Conservation (phyloP, 35 echinoderm and acorn worm species). For the Lytechinus variegatus region DNA sequence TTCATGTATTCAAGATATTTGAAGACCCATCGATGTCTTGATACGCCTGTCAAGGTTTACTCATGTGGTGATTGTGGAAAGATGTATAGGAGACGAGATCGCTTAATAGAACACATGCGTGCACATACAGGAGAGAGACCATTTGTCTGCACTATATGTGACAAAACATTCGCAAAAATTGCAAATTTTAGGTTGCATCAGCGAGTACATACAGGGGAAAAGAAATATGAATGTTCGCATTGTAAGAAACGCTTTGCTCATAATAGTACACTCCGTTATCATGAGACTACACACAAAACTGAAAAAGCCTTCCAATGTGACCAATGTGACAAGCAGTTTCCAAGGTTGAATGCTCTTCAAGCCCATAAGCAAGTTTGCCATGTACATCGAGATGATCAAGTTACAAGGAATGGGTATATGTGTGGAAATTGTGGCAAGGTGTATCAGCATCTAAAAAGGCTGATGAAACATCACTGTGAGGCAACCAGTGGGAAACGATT, state of each 20-base stretch:
- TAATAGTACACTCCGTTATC: constrained; percentile 43
- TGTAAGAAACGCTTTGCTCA: constrained; percentile 46
- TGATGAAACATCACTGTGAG: constrained; percentile 25
- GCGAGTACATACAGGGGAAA: constrained; percentile 35
- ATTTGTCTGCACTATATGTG: not conserved
- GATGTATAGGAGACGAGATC: constrained; percentile 5
- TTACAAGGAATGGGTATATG: not conserved
- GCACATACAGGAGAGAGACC: constrained; percentile 34
- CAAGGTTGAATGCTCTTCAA: not conserved
- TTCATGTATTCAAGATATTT: constrained; percentile 40
- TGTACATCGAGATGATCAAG: not conserved
- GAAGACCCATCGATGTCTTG: constrained; percentile 20
- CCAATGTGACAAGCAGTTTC: constrained; percentile 33
- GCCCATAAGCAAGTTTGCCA: constrained; percentile 7
- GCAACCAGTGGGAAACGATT: constrained; percentile 8
- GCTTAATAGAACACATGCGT: constrained; percentile 37
- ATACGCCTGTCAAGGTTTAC: constrained; percentile 38
- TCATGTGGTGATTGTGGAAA: constrained; percentile 40
- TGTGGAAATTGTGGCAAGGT: constrained; percentile 51
- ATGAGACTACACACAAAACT: constrained; percentile 15
- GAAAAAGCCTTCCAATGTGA: constrained; percentile 44
- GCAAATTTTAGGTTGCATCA: constrained; percentile 37
- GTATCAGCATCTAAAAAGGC: constrained; percentile 46
- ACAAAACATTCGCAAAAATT: constrained; percentile 28
- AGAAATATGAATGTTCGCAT: constrained; percentile 36